Evolutionary conservation across 2,888 invertebrate genomes (phyloP), one percentile per base, ranked within the genome.

Genomic region (Pteria penguin): DNA sequence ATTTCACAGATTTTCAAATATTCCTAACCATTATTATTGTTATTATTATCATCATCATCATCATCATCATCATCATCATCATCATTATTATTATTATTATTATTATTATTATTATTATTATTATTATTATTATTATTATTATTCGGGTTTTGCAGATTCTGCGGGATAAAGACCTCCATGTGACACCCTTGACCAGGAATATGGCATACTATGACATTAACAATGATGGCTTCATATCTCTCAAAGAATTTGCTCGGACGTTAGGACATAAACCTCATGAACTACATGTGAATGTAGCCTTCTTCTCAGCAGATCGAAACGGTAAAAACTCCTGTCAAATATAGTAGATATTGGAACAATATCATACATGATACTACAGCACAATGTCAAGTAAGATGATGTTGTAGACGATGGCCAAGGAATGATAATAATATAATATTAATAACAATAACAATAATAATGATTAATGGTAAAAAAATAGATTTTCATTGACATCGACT

Each of bases 141-240:
- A n/a, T n/a, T n/a, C n/a, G n/a, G n/a, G n/a, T n/a, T 57, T 57
- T 68, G 24, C 33, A 68, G 68, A 4, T 31, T 57, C 24, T 27
- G 2, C 31, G 26, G 31, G 68, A 68, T 24, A 57, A 18, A 33
- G 57, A 68, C 33, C 24, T 72, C 22, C 73, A 73, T 14, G 36
- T 73, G 4, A 73, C 73, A 2, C 73, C 73, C 2, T 45, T 73
- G 4, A 58, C 73, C 4, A 58, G 60, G 26, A 54, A 32, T 4
- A 24, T 73, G 4, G 32, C 33, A 11, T 73, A 67, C 60, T 73
- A 73, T 45, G 73, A 73, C 32, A 45, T 73, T n/a, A 67, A 73
- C 32, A 57, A 54, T n/a, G 73, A 73, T 55, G 52, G 52, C 5
- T 36, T 55, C 2, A 67, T 73, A 32, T 57, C 60, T n/a, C 24